Percentiles rank a stretch among this genome's conserved stretches.
Conservation (phyloP, 2,888 invertebrate species). For the Chymomyza amoena region DNA sequence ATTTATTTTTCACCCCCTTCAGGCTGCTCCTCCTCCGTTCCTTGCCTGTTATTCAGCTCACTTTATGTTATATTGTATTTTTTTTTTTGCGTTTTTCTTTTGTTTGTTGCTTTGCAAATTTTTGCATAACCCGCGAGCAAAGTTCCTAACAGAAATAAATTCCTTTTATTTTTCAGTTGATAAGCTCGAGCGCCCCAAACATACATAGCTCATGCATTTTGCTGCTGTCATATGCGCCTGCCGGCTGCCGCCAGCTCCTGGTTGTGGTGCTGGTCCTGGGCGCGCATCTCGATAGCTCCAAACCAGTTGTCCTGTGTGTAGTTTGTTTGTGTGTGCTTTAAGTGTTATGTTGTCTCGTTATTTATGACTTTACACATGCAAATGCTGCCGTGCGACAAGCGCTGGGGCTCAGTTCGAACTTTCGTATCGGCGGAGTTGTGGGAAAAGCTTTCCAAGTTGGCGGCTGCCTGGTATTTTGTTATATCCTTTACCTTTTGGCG, state of each 20-base stretch:
- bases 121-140: constrained; percentile 71
- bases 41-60: background rate
- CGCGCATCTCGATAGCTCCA: constrained; percentile 61
- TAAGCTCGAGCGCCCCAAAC: constrained; percentile 53
- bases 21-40: background rate
- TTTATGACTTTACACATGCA: constrained; percentile 77
- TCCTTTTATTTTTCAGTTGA: constrained; percentile 67
- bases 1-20: constrained; percentile 48
- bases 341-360: constrained; percentile 71
- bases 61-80: no score
- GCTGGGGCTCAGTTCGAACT: constrained; percentile 51
- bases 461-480: constrained; percentile 33
- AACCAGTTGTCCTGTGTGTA: constrained; percentile 8
- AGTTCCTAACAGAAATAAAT: constrained; percentile 71
- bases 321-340: constrained; percentile 41
- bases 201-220: constrained; percentile 63
- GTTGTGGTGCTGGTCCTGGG: background rate
- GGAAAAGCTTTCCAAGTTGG: background rate
- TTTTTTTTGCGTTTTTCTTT: constrained; percentile 1
- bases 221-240: constrained; percentile 56
- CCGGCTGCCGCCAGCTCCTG: background rate
- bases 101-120: constrained; percentile 41
- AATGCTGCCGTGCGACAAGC: constrained; percentile 69
- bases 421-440: background rate
- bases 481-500: constrained; percentile 51